Evolutionary conservation across 64 coral and sea anemone species (phyloP).

Genomic region (Cladopsammia gracilis): DNA sequence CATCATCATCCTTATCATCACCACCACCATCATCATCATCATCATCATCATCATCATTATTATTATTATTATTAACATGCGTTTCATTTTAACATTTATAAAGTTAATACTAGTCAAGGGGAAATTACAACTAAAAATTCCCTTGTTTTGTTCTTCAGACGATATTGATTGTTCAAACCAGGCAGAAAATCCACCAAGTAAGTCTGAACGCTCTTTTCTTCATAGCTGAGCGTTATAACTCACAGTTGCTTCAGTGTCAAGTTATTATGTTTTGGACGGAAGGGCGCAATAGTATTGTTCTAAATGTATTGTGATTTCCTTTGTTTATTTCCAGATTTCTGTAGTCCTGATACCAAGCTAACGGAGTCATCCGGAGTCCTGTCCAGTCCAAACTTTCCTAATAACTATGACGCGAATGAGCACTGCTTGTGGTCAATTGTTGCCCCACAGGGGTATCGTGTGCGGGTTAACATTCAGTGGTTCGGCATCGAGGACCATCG

Average conservation of each 20-base stretch:
- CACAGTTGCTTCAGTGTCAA: neutral
- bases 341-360: neutral
- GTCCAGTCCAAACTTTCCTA: slow-evolving; percentile 29
- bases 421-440: neutral
- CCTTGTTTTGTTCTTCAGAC: neutral
- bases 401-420: neutral
- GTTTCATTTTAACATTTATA: too few relatives aligned
- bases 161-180: slow-evolving; percentile 13
- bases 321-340: neutral
- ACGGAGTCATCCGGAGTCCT: neutral
- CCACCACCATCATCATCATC: too few relatives aligned
- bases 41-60: too few relatives aligned
- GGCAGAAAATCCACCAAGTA: slow-evolving; percentile 24
- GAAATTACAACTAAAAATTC: neutral
- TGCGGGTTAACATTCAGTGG: neutral
- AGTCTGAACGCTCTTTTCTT: neutral
- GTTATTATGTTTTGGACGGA: too few relatives aligned
- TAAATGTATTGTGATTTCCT: neutral
- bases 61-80: too few relatives aligned
- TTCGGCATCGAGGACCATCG: slow-evolving; percentile 18
- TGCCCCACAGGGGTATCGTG: slow-evolving; percentile 16
- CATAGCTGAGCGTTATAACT: neutral
- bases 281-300: too few relatives aligned
- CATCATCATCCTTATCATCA: too few relatives aligned
- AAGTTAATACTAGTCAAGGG: too few relatives aligned